A percentile compares a stretch with the other conserved stretches of the same genome.
Evolutionary conservation across 2,797 vertebrate genomes (phyloP).

Genomic region (Gymnopithys bicolor): DNA sequence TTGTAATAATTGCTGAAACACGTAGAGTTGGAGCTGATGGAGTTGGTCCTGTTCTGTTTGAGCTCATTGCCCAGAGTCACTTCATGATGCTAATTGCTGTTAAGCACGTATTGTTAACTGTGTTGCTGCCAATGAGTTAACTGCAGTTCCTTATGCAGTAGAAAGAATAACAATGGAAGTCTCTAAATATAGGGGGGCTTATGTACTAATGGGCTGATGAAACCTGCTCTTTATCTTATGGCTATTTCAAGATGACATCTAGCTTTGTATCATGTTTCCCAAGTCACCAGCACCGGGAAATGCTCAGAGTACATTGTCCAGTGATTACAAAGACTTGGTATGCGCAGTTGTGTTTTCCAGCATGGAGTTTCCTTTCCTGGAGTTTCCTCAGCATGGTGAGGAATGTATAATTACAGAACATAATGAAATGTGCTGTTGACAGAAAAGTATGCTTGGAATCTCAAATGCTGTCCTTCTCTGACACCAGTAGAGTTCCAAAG

Average conservation of each 20-base stretch:
- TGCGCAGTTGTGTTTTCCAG: not conserved
- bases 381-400: not conserved
- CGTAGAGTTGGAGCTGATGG: not conserved
- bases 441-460: slow-evolving; percentile 48
- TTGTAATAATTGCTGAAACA: not conserved
- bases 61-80: not conserved
- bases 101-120: not conserved
- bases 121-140: not conserved
- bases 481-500: not conserved
- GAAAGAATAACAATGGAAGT: not conserved
- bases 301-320: not conserved
- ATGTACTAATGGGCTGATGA: not conserved
- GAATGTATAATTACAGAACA: slow-evolving; percentile 23
- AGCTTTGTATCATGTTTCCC: not conserved
- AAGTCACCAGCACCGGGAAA: not conserved
- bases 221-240: not conserved
- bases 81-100: not conserved
- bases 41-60: not conserved
- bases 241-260: not conserved
- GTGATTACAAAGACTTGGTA: not conserved
- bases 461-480: not conserved
- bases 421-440: slow-evolving; percentile 32
- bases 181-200: not conserved
- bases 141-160: not conserved
- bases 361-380: not conserved